phyloP scores from a whole-genome alignment of 2,888 invertebrate species.

The Sinhomidia bicolor region DNA sequence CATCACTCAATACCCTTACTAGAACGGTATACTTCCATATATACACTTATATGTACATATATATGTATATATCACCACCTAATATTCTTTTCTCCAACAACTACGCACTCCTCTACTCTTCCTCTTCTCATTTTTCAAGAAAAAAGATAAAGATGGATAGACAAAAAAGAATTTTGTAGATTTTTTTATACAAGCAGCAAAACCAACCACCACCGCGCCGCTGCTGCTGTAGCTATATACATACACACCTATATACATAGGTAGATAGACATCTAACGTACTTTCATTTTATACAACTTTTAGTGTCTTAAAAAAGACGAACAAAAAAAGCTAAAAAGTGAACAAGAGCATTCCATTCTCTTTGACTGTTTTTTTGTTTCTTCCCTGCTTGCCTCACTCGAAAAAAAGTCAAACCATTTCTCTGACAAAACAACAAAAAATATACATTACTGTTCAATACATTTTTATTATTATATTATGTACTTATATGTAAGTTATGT shows the following conservation, averaged over 20 bases:
- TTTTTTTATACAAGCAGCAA: slow-evolving; percentile 9
- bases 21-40: not conserved
- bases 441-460: slow-evolving; percentile 7
- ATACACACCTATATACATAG: not conserved
- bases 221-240: not conserved
- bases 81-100: slow-evolving; percentile 46
- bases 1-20: slow-evolving; percentile 65
- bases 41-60: not conserved
- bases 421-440: not conserved
- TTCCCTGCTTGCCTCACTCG: too few relatives aligned
- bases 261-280: not conserved
- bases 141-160: slow-evolving; percentile 16
- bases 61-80: not conserved
- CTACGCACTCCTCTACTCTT: slow-evolving; percentile 28
- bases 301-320: not conserved
- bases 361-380: slow-evolving; percentile 32
- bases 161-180: slow-evolving; percentile 17
- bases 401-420: slow-evolving; percentile 31
- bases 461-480: not conserved
- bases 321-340: slow-evolving; percentile 48
- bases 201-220: not conserved
- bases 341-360: slow-evolving; percentile 55
- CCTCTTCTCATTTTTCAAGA: slow-evolving; percentile 58
- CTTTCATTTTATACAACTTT: not conserved
- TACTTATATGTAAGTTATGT: not conserved